Percentiles rank a stretch among this genome's conserved stretches.
Evolutionary conservation across 2,797 vertebrate species (phyloP).

Genomic region (Sylvilagus floridanus): DNA sequence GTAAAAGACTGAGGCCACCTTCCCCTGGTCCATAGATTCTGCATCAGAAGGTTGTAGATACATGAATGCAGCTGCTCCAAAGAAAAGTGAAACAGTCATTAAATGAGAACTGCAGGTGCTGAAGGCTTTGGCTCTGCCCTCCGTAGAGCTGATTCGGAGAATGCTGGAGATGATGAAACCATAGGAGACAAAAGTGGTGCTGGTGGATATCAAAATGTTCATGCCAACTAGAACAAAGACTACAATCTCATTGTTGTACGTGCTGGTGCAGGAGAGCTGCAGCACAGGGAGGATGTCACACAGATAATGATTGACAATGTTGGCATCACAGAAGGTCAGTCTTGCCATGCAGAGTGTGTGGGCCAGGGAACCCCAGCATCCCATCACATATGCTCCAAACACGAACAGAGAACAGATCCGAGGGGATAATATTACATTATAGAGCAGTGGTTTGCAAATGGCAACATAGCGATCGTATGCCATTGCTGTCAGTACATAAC

Average conservation of each 20-base stretch:
- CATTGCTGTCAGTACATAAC: not conserved
- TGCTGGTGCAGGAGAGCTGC: constrained; percentile 10
- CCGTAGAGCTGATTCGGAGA: not conserved
- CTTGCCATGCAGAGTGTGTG: not conserved
- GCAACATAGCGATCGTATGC: constrained; percentile 47
- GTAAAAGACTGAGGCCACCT: not conserved
- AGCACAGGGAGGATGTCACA: not conserved
- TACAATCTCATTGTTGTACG: not conserved
- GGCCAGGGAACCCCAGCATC: not conserved
- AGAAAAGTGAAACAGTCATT: constrained; percentile 49
- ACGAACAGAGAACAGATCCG: not conserved
- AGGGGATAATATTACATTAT: constrained; percentile 3
- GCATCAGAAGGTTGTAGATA: not conserved
- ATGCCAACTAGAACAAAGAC: constrained; percentile 9
- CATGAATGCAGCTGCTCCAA: not conserved
- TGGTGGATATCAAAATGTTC: not conserved
- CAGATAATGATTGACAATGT: constrained; percentile 14
- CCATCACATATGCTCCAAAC: constrained; percentile 18
- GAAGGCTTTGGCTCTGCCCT: constrained; percentile 14
- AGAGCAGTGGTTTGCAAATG: constrained; percentile 57
- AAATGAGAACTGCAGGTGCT: constrained; percentile 28
- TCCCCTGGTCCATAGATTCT: not conserved
- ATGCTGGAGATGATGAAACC: not conserved
- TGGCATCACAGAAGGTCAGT: constrained; percentile 49
- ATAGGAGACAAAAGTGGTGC: constrained; percentile 31